Percentiles rank a stretch among this genome's conserved stretches.
Evolutionary conservation across 2,888 invertebrate species (phyloP).

Genomic region (Ditula angustiorana): DNA sequence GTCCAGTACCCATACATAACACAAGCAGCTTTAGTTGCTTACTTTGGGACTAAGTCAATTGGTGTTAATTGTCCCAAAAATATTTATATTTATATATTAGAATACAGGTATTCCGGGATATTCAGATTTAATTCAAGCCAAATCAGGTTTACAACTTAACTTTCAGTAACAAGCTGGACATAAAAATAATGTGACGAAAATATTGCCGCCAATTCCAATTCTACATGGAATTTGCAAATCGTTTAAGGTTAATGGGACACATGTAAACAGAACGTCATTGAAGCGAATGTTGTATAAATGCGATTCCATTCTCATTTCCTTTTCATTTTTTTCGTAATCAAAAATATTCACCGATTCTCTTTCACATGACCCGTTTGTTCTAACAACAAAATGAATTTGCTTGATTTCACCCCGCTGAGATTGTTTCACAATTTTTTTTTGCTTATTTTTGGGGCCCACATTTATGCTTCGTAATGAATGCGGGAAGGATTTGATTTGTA

Average conservation of each 20-base stretch:
- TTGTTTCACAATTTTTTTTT: slow-evolving; percentile 36
- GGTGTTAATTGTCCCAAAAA: too few species aligned
- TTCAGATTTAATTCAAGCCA: too few species aligned
- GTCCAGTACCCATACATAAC: too few species aligned
- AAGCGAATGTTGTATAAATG: slow-evolving; percentile 3
- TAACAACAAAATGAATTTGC: slow-evolving; percentile 36
- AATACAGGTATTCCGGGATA: too few species aligned
- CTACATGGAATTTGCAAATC: not conserved
- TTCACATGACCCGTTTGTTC: slow-evolving; percentile 28
- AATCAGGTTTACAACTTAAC: too few species aligned
- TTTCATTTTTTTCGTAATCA: slow-evolving; percentile 27
- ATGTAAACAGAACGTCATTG: slow-evolving; percentile 4
- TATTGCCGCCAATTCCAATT: too few species aligned
- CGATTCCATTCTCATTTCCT: slow-evolving; percentile 8
- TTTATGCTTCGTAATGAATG: slow-evolving; percentile 33
- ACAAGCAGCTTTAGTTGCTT: too few species aligned
- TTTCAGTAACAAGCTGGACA: too few species aligned
- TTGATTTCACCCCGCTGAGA: slow-evolving; percentile 38
- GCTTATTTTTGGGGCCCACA: slow-evolving; percentile 23
- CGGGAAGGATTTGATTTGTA: slow-evolving; percentile 28
- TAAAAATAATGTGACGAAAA: not conserved
- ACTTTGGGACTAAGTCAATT: too few species aligned
- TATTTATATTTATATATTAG: too few species aligned
- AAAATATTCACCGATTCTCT: slow-evolving; percentile 33
- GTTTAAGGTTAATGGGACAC: not conserved